Percentiles rank a stretch among this genome's conserved stretches.
Evolutionary conservation across 2,888 invertebrate genomes (phyloP).

Genomic region (Caenorhabditis virilis): DNA sequence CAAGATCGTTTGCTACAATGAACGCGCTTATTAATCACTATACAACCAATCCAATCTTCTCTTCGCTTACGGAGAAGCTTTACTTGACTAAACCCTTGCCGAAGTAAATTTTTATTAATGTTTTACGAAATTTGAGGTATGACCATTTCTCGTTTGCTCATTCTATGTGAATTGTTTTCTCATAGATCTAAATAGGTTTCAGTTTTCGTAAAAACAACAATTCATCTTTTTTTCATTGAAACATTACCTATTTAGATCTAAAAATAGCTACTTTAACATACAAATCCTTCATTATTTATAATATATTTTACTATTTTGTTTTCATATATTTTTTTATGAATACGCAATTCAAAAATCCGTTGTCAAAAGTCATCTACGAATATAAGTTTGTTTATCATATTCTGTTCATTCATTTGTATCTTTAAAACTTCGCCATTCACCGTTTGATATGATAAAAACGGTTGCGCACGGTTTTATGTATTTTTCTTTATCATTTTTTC

Average conservation of each 20-base stretch:
- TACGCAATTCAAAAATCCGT: no score
- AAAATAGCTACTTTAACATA: no score
- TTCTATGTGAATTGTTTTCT: no score
- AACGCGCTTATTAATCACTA: slow-evolving; percentile 97
- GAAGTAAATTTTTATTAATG: no score
- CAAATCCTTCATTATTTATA: background rate
- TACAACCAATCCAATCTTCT: slow-evolving; percentile 97
- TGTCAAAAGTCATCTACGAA: slow-evolving; percentile 4
- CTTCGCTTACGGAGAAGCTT: slow-evolving; percentile 94
- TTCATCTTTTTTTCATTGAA: no score
- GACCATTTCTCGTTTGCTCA: no score
- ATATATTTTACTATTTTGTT: slow-evolving; percentile 1
- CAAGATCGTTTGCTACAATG: slow-evolving; percentile 91
- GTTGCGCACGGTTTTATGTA: slow-evolving; percentile 34
- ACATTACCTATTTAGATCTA: no score
- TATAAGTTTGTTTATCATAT: background rate
- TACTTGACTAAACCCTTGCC: slow-evolving; percentile 88
- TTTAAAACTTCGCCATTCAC: slow-evolving; percentile 19
- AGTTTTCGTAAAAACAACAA: no score
- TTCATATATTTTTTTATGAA: slow-evolving; percentile 9
- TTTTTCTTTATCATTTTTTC: slow-evolving; percentile 2
- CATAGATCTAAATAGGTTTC: no score
- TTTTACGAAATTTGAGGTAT: no score
- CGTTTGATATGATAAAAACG: slow-evolving; percentile 24
- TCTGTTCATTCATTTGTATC: slow-evolving; percentile 3